Evolutionary conservation across 2,888 invertebrate genomes (phyloP), one percentile per base, ranked within the genome.

Genomic region (Pseudococcus viburni): DNA sequence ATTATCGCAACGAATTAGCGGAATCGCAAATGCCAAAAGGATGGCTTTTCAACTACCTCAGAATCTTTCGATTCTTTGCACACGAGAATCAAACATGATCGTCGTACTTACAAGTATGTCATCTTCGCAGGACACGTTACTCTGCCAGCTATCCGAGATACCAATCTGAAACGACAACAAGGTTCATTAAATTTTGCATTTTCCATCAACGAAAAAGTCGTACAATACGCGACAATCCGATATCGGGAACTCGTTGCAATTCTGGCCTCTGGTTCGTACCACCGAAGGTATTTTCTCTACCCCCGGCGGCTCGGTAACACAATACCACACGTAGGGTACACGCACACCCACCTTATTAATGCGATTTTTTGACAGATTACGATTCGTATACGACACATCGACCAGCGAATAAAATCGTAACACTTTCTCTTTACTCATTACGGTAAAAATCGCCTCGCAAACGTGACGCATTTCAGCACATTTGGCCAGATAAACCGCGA

Each of bases 101-200:
- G 17, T 51, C 51, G 51, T 51, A 87, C 87, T 87, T 46, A 87
- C 87, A 48, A 51, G 51, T 17, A 48, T 22, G 26, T 87, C 87
- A 26, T 87, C 87, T 87, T 73, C 77, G 22, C 8, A 22, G 17
- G 87, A 77, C 19, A 48, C 77, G 46, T 87, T 87, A 87, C 48
- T 77, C 46, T 87, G 87, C 87, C 87, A 87, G 51, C 87, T 87
- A 87, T 87, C 87, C 22, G 64, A 68, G 51, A 87, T 87, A 48
- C 51, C 80, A 33, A 77, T 87, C 87, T 87, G 87, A 77, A 77
- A 77, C 6, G 17, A 77, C 26, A 77, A 77, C 39, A 77, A 77
- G 51, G 51, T 17, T 15, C 8, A 51, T 68, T 26, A 68, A 51
- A 15, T 15, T 15, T 17, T 15, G 51, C 0, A 51, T 17, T 51